A percentile compares a stretch with the other conserved stretches of the same genome.
These are phyloP conservation scores for Trematomus loennbergii DNA, from an alignment of 2,113 vertebrate species.

Conservation along the genomic window DNA sequence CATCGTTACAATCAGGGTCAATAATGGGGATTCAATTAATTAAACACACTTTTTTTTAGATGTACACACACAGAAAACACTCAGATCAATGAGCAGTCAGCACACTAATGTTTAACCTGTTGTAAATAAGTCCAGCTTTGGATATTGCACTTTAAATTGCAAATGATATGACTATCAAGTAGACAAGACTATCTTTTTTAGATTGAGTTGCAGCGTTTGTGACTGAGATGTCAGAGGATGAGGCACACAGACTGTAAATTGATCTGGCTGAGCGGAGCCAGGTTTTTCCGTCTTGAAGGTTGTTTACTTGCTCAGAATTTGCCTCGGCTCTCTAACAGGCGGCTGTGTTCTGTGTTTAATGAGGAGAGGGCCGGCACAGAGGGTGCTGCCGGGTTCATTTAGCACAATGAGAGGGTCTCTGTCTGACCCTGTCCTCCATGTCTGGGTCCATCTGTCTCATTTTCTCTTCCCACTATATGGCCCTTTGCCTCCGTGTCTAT, in stretches of 20 bases:
- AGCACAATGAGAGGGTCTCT: constrained; percentile 41
- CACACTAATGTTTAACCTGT: background rate
- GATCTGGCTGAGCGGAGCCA: constrained; percentile 24
- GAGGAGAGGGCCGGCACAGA: constrained; percentile 59
- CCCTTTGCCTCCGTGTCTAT: background rate
- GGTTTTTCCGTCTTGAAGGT: constrained; percentile 33
- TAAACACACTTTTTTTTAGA: background rate
- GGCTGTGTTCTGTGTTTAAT: constrained; percentile 61
- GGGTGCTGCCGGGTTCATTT: constrained; percentile 66
- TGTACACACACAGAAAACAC: background rate
- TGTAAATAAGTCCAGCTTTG: background rate
- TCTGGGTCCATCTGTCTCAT: constrained; percentile 43
- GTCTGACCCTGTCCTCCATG: constrained; percentile 30
- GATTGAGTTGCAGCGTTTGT: background rate
- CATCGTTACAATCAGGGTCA: background rate
- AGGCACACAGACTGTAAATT: constrained; percentile 32
- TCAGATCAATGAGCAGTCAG: background rate
- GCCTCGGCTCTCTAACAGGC: constrained; percentile 50
- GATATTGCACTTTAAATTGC: background rate
- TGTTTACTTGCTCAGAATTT: constrained; percentile 63
- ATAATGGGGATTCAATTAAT: constrained; percentile 17
- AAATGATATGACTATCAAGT: background rate
- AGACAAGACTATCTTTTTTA: background rate
- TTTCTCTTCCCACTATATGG: constrained; percentile 1
- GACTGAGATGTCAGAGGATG: constrained; percentile 1